Evolutionary conservation across 2,797 vertebrate genomes (phyloP).

Genomic region (Scleropages formosus): DNA sequence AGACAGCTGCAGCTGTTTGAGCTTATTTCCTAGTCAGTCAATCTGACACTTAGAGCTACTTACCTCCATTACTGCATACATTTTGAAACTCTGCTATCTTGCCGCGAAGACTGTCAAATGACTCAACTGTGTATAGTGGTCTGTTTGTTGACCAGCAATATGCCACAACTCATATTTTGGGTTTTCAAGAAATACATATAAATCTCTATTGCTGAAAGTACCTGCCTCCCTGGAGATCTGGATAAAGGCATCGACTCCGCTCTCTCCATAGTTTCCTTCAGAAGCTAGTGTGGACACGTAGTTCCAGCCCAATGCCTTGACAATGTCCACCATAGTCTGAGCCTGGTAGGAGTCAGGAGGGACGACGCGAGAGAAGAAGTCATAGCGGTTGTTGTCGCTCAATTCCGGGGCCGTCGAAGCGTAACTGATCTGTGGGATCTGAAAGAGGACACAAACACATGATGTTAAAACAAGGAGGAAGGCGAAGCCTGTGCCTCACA

Average conservation of each 20-base stretch:
- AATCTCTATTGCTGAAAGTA: constrained; percentile 39
- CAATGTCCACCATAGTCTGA: constrained; percentile 90
- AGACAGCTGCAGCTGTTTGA: not conserved
- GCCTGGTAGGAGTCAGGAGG: constrained; percentile 92
- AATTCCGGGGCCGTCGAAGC: constrained; percentile 90
- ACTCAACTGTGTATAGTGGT: not conserved
- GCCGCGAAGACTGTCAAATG: not conserved
- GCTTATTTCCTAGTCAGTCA: not conserved
- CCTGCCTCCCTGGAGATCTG: constrained; percentile 90
- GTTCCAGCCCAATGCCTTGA: constrained; percentile 89
- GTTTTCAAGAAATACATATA: not conserved
- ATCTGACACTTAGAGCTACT: not conserved
- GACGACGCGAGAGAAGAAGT: constrained; percentile 91
- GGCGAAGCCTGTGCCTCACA: not conserved
- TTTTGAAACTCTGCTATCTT: too few relatives aligned
- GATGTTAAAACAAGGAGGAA: not conserved
- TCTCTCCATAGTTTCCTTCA: constrained; percentile 90
- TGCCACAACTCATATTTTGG: too few relatives aligned
- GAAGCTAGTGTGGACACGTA: constrained; percentile 88
- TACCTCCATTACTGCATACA: too few relatives aligned
- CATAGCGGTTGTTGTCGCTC: constrained; percentile 85
- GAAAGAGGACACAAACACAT: constrained; percentile 31
- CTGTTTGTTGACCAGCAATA: not conserved
- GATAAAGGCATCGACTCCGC: constrained; percentile 85
- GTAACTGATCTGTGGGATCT: constrained; percentile 94